These are phyloP conservation scores for Megamerina dolium DNA, from an alignment of 2,888 invertebrate genomes.

Conservation along the genomic window DNA sequence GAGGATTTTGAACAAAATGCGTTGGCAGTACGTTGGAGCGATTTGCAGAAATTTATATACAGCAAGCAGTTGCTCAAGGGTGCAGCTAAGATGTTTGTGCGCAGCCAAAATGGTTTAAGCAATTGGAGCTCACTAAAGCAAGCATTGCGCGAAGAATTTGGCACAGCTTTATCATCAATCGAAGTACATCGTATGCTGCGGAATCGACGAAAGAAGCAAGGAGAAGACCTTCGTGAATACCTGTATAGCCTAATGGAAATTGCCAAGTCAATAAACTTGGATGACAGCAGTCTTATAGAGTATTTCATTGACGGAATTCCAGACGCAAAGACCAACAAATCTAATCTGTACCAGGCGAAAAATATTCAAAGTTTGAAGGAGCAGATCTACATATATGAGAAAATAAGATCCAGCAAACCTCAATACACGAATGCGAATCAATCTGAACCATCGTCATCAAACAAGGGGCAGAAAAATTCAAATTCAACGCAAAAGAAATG, in stretches of 20 bases:
- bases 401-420: no score
- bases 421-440: no score
- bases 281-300: conserved; percentile 17
- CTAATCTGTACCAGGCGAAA: conserved; percentile 12
- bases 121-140: conserved; percentile 10
- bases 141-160: conserved; percentile 12
- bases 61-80: conserved; percentile 13
- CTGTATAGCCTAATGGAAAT: conserved; percentile 14
- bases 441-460: no score
- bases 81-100: conserved; percentile 16
- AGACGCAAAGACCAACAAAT: conserved; percentile 10
- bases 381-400: conserved; percentile 13
- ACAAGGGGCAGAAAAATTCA: no score
- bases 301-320: no score
- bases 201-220: conserved; percentile 7
- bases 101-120: conserved; percentile 9
- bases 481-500: no score
- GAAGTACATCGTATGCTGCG: conserved; percentile 15
- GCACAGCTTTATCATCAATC: conserved; percentile 5
- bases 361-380: conserved; percentile 8
- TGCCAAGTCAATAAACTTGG: conserved; percentile 9
- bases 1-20: conserved; percentile 1
- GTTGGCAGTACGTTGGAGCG: conserved; percentile 12
- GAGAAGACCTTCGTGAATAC: conserved; percentile 14
- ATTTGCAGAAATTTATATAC: conserved; percentile 16